Percentiles rank a stretch among this genome's conserved stretches.
Evolutionary conservation across 2,113 vertebrate species (phyloP).

Genomic region (Tapirus terrestris): DNA sequence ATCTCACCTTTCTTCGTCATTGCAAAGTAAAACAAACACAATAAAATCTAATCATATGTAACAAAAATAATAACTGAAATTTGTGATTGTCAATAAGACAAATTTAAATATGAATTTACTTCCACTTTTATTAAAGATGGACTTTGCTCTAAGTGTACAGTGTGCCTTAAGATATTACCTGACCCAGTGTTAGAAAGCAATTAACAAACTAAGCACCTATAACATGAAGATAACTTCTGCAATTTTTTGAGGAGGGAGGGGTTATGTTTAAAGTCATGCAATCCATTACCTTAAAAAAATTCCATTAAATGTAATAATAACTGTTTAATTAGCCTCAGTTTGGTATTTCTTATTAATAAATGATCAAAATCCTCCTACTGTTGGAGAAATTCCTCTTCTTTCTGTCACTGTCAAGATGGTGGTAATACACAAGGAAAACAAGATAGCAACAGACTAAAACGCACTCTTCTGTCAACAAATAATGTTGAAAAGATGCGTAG

Average conservation of each 20-base stretch:
- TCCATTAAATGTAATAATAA: neutral
- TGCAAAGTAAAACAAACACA: constrained; percentile 1
- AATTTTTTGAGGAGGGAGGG: neutral
- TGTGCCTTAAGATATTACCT: neutral
- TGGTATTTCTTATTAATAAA: neutral
- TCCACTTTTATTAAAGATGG: neutral
- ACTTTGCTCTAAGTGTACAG: neutral
- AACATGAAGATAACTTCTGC: neutral
- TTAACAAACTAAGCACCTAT: neutral
- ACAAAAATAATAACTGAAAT: neutral
- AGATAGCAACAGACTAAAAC: neutral
- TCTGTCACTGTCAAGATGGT: neutral
- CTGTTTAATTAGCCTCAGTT: neutral
- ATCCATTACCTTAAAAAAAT: neutral
- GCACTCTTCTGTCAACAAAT: neutral
- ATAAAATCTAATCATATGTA: neutral
- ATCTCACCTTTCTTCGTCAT: constrained; percentile 1
- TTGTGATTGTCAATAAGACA: neutral
- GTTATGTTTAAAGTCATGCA: neutral
- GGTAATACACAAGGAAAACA: neutral
- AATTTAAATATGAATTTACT: neutral
- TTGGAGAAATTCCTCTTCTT: neutral
- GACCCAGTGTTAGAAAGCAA: neutral
- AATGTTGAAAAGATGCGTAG: neutral
- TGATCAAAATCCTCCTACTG: neutral